Evolutionary conservation across 2,888 invertebrate species (phyloP).

Genomic region (Melitaea athalia): DNA sequence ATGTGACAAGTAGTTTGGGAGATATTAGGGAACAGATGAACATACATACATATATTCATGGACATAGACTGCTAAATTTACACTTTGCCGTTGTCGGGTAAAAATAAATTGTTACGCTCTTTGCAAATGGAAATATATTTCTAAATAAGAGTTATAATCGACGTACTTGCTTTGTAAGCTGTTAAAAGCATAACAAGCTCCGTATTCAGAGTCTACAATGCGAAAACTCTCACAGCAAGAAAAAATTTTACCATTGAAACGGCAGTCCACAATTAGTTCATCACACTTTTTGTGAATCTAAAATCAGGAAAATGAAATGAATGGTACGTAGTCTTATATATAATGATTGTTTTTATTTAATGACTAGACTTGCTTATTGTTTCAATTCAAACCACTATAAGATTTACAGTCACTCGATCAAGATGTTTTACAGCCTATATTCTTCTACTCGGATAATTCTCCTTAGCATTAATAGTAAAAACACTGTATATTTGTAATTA

Average conservation of each 20-base stretch:
- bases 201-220: constrained; percentile 74
- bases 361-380: neutral
- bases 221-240: constrained; percentile 78
- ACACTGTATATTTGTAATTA: no score
- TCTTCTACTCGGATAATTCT: no score
- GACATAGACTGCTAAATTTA: neutral
- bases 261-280: constrained; percentile 71
- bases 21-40: no score
- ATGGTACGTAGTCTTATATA: constrained; percentile 6
- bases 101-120: neutral
- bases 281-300: constrained; percentile 73
- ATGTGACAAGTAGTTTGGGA: no score
- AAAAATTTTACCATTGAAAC: constrained; percentile 68
- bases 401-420: no score
- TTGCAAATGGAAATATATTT: neutral
- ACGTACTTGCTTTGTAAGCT: constrained; percentile 74
- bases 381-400: no score
- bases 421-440: no score
- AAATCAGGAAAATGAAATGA: constrained; percentile 5
- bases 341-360: neutral
- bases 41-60: neutral
- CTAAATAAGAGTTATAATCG: neutral
- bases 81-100: neutral
- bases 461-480: no score
- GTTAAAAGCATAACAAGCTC: constrained; percentile 80